Evolutionary conservation across 2,888 invertebrate species (phyloP).

Genomic region (Odontothrips loti): DNA sequence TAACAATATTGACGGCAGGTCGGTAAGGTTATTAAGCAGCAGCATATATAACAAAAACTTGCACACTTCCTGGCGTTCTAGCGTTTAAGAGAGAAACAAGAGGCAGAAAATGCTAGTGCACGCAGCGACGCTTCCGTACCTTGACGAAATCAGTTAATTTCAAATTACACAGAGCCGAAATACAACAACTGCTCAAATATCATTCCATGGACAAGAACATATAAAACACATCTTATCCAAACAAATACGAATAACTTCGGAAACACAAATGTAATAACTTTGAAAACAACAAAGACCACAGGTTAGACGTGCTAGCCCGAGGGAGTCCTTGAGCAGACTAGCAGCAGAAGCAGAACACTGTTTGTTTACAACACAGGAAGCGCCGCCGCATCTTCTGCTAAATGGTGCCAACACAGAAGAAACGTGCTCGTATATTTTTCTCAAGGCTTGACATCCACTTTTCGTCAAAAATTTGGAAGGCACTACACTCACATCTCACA

Average conservation of each 20-base stretch:
- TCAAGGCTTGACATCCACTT: background rate
- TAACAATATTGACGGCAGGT: background rate
- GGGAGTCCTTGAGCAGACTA: slow-evolving; percentile 23
- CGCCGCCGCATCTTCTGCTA: slow-evolving; percentile 25
- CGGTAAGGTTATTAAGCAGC: too few species aligned
- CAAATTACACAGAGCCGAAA: background rate
- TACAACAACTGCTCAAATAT: background rate
- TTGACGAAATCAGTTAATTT: background rate
- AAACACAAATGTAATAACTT: background rate
- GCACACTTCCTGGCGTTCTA: background rate
- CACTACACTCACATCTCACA: background rate
- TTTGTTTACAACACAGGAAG: slow-evolving; percentile 26
- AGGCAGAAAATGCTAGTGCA: background rate
- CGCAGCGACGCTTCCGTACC: slow-evolving; percentile 18
- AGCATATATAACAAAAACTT: background rate
- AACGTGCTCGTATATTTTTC: background rate
- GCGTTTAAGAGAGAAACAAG: background rate
- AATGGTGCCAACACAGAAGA: slow-evolving; percentile 5
- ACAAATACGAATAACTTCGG: too few species aligned
- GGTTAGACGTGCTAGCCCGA: slow-evolving; percentile 10
- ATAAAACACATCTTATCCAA: too few species aligned
- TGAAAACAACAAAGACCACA: slow-evolving; percentile 1
- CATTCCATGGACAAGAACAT: too few species aligned
- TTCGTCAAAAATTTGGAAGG: background rate
- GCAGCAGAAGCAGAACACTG: background rate